Evolutionary conservation across 2,888 invertebrate genomes (phyloP).

Genomic region (Sericinus montela): DNA sequence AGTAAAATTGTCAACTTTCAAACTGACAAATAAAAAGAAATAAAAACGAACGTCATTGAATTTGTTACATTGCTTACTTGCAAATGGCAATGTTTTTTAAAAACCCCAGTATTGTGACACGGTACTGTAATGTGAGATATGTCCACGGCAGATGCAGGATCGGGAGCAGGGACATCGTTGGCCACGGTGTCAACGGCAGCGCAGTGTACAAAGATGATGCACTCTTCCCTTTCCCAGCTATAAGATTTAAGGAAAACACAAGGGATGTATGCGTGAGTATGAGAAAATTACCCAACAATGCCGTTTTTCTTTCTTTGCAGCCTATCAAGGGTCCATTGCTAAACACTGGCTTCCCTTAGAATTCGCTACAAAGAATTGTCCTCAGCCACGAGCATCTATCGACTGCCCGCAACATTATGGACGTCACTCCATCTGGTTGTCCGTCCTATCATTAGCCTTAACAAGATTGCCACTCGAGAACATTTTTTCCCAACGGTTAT

Average conservation of each 20-base stretch:
- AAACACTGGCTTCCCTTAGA: too few species aligned
- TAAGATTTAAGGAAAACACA: slow-evolving; percentile 81
- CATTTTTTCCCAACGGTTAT: too few species aligned
- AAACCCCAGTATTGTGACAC: background rate
- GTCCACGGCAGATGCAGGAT: slow-evolving; percentile 54
- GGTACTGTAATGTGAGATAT: slow-evolving; percentile 5
- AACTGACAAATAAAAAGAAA: background rate
- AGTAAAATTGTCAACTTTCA: background rate
- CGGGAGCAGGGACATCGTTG: slow-evolving; percentile 83
- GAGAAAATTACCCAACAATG: too few species aligned
- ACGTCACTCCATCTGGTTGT: too few species aligned
- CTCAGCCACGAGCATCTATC: too few species aligned
- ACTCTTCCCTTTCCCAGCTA: slow-evolving; percentile 81
- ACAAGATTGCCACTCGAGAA: too few species aligned
- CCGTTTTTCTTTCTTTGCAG: too few species aligned
- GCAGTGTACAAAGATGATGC: slow-evolving; percentile 78
- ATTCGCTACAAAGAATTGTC: too few species aligned
- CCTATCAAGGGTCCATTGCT: too few species aligned
- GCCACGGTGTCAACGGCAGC: slow-evolving; percentile 80
- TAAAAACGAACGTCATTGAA: slow-evolving; percentile 4
- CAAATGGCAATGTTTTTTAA: slow-evolving; percentile 4
- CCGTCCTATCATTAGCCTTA: too few species aligned
- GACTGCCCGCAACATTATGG: too few species aligned
- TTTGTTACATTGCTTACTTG: background rate
- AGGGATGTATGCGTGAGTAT: slow-evolving; percentile 74